Percentiles rank a stretch among this genome's conserved stretches.
Evolutionary conservation across 2,888 invertebrate species (phyloP).

Genomic region (Argyresthia goedartella): DNA sequence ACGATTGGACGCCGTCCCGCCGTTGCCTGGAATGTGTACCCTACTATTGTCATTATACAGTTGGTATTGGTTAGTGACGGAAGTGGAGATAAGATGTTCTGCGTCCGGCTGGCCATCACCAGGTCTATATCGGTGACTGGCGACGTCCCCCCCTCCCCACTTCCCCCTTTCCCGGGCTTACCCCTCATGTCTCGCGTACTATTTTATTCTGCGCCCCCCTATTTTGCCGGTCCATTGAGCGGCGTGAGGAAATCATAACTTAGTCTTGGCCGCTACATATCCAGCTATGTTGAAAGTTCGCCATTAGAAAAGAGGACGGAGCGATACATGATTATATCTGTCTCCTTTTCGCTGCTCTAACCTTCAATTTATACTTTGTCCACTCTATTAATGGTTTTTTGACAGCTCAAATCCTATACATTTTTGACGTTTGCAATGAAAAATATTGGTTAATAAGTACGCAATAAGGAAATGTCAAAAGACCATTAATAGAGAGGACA

Average conservation of each 20-base stretch:
- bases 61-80: background rate
- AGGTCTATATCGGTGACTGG: slow-evolving; percentile 39
- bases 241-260: slow-evolving; percentile 24
- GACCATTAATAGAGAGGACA: too few relatives aligned
- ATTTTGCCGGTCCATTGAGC: slow-evolving; percentile 34
- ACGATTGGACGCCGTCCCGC: background rate
- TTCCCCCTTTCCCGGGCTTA: background rate
- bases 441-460: too few relatives aligned
- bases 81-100: slow-evolving; percentile 1
- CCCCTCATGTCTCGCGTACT: slow-evolving; percentile 31
- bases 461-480: too few relatives aligned
- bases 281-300: background rate
- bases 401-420: too few relatives aligned
- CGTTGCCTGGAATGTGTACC: background rate
- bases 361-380: too few relatives aligned
- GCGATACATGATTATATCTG: too few relatives aligned
- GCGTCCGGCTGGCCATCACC: slow-evolving; percentile 6
- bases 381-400: too few relatives aligned
- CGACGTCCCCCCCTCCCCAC: slow-evolving; percentile 21
- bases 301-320: too few relatives aligned
- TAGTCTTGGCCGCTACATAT: slow-evolving; percentile 5
- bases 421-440: too few relatives aligned
- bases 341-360: too few relatives aligned
- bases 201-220: slow-evolving; percentile 36
- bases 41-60: background rate